Percentiles rank a stretch among this genome's conserved stretches.
Evolutionary conservation across 1,140 invertebrate species (phyloP).

Genomic region (Aphaenogaster rudis): DNA sequence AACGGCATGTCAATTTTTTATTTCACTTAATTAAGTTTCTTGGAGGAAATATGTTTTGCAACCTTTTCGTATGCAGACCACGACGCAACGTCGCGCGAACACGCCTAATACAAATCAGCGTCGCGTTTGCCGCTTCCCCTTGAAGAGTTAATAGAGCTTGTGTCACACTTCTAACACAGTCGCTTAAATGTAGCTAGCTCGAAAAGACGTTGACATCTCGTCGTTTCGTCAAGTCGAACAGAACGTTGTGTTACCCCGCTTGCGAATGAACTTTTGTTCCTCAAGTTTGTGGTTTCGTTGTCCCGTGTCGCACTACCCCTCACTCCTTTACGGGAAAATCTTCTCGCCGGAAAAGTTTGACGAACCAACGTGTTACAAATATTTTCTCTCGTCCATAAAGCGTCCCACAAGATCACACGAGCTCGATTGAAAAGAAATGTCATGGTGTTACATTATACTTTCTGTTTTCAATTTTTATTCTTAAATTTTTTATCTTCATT

Average conservation of each 20-base stretch:
- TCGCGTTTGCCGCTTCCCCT: constrained; percentile 27
- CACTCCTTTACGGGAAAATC: constrained; percentile 18
- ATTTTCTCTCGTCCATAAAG: constrained; percentile 15
- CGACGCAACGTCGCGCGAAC: neutral
- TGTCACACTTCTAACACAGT: constrained; percentile 33
- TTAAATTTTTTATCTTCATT: neutral
- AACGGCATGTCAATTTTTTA: constrained; percentile 3
- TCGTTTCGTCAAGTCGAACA: constrained; percentile 41
- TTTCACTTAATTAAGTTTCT: neutral
- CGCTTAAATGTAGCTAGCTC: constrained; percentile 35
- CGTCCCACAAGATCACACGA: neutral
- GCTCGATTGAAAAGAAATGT: neutral
- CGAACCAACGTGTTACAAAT: constrained; percentile 23
- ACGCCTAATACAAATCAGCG: constrained; percentile 50
- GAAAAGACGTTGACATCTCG: constrained; percentile 32
- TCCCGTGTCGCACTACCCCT: neutral
- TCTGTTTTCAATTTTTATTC: neutral
- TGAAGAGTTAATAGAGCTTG: constrained; percentile 54
- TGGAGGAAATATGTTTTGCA: neutral
- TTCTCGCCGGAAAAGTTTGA: constrained; percentile 33
- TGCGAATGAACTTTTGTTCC: constrained; percentile 54
- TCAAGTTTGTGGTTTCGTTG: constrained; percentile 34
- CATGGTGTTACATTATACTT: neutral
- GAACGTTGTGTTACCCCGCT: neutral
- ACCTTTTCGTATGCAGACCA: constrained; percentile 18